These are phyloP conservation scores for Andrena fulva DNA, from an alignment of 2,888 invertebrate genomes.

Conservation along the genomic window DNA sequence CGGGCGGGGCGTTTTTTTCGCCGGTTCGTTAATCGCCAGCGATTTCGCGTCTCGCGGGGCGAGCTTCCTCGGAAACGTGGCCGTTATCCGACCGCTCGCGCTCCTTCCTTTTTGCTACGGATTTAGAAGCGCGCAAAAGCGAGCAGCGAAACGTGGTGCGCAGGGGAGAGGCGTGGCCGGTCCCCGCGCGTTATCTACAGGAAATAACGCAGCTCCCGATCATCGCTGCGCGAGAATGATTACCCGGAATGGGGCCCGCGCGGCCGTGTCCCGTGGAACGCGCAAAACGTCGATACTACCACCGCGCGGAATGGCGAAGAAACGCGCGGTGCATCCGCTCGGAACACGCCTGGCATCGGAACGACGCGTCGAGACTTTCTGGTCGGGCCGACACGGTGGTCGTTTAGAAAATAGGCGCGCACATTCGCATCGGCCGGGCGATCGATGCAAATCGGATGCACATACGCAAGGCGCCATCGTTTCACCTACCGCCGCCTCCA, in stretches of 20 bases:
- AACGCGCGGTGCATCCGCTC: constrained; percentile 1
- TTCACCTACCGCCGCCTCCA: not conserved
- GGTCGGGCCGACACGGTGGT: not conserved
- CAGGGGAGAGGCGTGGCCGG: constrained; percentile 46
- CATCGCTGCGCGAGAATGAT: no score
- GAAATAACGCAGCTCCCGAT: not conserved
- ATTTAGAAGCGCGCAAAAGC: constrained; percentile 65
- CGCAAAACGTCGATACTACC: no score
- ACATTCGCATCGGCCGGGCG: not conserved
- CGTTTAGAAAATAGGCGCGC: not conserved
- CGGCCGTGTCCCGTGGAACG: no score
- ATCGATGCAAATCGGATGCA: constrained; percentile 27
- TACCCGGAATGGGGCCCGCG: no score
- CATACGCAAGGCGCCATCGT: not conserved
- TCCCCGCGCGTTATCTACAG: constrained; percentile 10
- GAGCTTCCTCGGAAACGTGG: constrained; percentile 10
- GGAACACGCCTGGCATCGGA: not conserved
- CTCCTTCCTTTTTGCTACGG: constrained; percentile 66
- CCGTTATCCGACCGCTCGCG: constrained; percentile 26
- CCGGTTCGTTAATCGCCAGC: constrained; percentile 33
- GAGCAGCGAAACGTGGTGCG: constrained; percentile 39
- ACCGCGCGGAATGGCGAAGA: not conserved
- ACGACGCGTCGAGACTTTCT: not conserved
- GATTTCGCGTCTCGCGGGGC: constrained; percentile 27
- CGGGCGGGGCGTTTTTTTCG: constrained; percentile 8